Conservation (phyloP, 2,797 vertebrate genomes). For the Myioborus melanocephalus region DNA sequence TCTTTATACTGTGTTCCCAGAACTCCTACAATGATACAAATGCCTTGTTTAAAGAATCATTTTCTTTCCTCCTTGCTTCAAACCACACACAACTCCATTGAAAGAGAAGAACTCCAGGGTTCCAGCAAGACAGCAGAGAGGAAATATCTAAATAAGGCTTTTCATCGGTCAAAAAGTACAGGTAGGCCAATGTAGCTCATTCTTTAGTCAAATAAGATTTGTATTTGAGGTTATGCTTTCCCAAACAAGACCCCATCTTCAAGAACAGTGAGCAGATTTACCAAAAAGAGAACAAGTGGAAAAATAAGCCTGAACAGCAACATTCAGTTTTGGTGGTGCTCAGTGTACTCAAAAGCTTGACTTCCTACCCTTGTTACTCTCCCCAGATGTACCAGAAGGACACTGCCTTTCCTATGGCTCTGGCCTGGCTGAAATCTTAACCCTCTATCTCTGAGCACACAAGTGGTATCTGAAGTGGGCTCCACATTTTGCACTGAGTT, state of each 20-base stretch:
- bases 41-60: background rate
- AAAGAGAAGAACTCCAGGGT: background rate
- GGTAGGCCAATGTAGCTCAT: background rate
- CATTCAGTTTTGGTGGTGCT: background rate
- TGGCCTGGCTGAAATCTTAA: background rate
- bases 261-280: background rate
- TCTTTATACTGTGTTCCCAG: background rate
- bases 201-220: background rate
- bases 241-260: background rate
- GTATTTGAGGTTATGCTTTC: background rate
- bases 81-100: accelerated
- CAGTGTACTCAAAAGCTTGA: background rate
- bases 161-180: background rate
- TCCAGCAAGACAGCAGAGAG: background rate
- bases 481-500: background rate
- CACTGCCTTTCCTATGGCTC: background rate
- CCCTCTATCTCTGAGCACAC: background rate
- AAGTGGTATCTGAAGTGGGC: background rate
- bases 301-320: background rate
- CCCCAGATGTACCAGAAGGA: background rate
- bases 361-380: background rate
- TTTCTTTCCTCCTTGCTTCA: background rate
- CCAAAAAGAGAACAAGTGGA: background rate
- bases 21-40: background rate
- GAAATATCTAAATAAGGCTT: background rate